Percentiles rank a stretch among this genome's conserved stretches.
phyloP scores from a whole-genome alignment of 2,888 invertebrate genomes.

The Torymus texanus region DNA sequence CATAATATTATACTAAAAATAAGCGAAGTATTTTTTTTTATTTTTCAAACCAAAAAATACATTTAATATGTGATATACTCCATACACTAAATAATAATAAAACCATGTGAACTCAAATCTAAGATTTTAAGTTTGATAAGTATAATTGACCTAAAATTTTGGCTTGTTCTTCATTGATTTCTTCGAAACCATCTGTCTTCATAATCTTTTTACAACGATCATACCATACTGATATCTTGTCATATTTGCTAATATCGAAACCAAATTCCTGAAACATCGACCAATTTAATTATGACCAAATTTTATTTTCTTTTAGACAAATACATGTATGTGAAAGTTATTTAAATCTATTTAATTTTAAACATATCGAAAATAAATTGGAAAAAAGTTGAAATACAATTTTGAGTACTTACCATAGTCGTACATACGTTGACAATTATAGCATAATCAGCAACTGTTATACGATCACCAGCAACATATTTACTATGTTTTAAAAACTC shows the following conservation, averaged over 20 bases:
- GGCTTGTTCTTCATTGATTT: conserved; percentile 65
- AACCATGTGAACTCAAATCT: no score
- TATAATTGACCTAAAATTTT: conserved; percentile 63
- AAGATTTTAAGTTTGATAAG: conserved; percentile 59
- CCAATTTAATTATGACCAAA: neutral
- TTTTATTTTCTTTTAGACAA: neutral
- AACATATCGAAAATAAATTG: no score
- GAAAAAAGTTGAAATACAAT: no score
- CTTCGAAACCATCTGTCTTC: conserved; percentile 82
- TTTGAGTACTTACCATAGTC: conserved; percentile 22
- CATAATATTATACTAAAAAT: no score
- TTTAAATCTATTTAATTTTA: no score
- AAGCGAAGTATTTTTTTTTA: no score
- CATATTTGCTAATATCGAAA: conserved; percentile 78
- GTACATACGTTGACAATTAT: conserved; percentile 78
- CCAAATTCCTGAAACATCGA: conserved; percentile 75
- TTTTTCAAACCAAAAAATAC: no score
- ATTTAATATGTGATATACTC: no score
- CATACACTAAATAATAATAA: no score
- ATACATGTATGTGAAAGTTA: no score
- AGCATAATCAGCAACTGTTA: conserved; percentile 84
- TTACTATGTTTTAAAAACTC: conserved; percentile 77
- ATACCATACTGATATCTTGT: conserved; percentile 81
- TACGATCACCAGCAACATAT: conserved; percentile 81
- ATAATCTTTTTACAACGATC: conserved; percentile 81